Evolutionary conservation across 2,888 invertebrate species (phyloP), one percentile per base, ranked within the genome.

Genomic region (Pilophorus perplexus): DNA sequence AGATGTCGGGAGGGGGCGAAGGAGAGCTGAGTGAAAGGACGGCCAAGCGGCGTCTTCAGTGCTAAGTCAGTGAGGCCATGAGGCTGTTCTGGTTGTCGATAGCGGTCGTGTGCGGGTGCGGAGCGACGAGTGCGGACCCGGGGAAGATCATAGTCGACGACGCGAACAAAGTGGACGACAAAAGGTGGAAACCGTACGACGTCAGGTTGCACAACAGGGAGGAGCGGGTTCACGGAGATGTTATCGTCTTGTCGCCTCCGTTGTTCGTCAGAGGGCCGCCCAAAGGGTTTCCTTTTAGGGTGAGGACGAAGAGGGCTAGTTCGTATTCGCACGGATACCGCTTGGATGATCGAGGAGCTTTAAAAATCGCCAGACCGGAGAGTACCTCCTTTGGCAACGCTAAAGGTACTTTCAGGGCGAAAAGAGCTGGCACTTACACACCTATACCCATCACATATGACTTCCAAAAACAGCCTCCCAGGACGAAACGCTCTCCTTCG

Each of bases 171-270:
- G 28, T 14, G 5, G 20, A 37, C 37, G 55, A 37, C 10, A 37
- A 59, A 23, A 59, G 44, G 42, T 59, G 59, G 44, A 40, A 44
- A 44, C 44, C 59, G 4, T 12, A 22, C 50, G 46, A 46, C n/a
- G 42, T 33, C 8, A 33, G 23, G 2, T 22, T 37, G 3, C 25
- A 42, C 42, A 12, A 22, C 25, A 20, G 50, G 16, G 64, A 52
- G 12, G 64, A 65, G 44, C 64, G 64, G 27, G 52, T 65, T 25
- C 64, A 65, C 42, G 64, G 64, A 3, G 64, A 65, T 42, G 64
- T 65, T 22, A 22, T 52, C 64, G 64, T 65, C 25, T 20, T 42
- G 54, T 65, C 64, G 27, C 54, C 64, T 23, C 54, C 64, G 27
- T 40, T 65, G 6, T 65, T 40, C 64, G 64, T 65, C 42, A 38